Base-by-base conservation (phyloP, 2,888 invertebrate species). In the Lacanobia oleracea region DNA sequence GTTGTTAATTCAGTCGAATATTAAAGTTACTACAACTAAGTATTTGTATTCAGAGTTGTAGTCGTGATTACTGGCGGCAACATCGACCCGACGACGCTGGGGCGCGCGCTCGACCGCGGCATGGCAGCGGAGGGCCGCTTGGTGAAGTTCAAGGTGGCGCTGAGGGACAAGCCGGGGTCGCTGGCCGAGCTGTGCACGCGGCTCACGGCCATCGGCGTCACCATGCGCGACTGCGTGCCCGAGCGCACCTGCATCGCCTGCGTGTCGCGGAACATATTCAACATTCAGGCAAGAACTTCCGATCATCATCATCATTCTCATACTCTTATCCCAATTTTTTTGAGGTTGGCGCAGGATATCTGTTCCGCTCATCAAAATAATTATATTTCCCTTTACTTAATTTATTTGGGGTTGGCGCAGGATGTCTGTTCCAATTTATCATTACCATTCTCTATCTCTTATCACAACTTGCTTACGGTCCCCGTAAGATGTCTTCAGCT, bases 211-310 rank as follows among this genome's bases (percentile, higher is more conserved):
- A 94, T 98, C 59, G 98, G 98, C 0, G 98, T 98, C 7, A 97
- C 97, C 23, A 97, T 99, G 81, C 98, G 99, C 89, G 99, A 99
- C 91, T 98, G 99, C 75, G 97, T 98, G 90, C 99, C 99, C 85
- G 99, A 99, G 91, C 96, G 99, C 67, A 98, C 99, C 5, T 99
- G 99, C 99, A 97, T 99, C 21, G 97, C 97, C 78, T 59, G 59
- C 59, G 40, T 59, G 40, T 21, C 2, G 21, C 97, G 97, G 33
- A 99, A 99, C 90, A 97, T 99, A 18, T 99, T 98, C 78, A 92
- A 90, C 65, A 88, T 91, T 40, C 92, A 93, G 91, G 95, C 93
- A 85, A 78, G 53, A 10, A 48, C 0, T 74, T 33, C 48, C 1
- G 9, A 2, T 43, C 4, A n/a, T 21, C 23, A 71, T 43, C 0